Conservation (phyloP, 2,113 vertebrate species). For the Odontophorus gujanensis region DNA sequence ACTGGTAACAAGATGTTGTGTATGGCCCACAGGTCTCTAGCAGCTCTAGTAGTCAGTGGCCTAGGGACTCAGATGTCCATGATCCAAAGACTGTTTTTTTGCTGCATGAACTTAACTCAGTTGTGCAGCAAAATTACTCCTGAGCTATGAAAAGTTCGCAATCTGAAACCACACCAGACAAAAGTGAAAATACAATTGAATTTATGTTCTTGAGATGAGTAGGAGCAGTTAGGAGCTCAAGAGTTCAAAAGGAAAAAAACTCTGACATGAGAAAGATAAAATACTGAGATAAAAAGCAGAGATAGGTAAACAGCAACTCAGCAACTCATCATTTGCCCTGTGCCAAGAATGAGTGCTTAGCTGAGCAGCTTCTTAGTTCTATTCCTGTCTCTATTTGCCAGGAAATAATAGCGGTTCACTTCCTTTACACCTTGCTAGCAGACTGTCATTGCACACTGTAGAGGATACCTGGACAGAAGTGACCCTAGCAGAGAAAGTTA, state of each 20-base stretch:
- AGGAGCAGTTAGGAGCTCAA: neutral
- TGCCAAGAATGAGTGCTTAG: neutral
- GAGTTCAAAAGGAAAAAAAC: neutral
- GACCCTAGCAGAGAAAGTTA: neutral
- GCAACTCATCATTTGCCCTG: neutral
- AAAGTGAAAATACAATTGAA: neutral
- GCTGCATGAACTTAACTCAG: neutral
- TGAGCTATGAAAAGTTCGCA: neutral
- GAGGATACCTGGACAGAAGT: neutral
- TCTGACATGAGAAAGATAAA: neutral
- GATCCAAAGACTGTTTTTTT: neutral
- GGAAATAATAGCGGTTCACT: neutral
- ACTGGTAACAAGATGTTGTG: neutral
- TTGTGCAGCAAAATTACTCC: neutral
- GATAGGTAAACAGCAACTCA: neutral
- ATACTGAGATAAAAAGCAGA: neutral
- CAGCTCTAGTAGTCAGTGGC: neutral
- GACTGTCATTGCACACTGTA: neutral
- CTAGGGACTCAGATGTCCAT: neutral
- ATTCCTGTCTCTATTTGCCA: neutral
- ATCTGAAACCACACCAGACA: neutral
- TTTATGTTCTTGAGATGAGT: neutral
- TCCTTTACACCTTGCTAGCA: neutral
- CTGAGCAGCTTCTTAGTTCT: neutral
- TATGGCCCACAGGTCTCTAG: neutral